Evolutionary conservation across 2,888 invertebrate species (phyloP).

Genomic region (Dicycla oo): DNA sequence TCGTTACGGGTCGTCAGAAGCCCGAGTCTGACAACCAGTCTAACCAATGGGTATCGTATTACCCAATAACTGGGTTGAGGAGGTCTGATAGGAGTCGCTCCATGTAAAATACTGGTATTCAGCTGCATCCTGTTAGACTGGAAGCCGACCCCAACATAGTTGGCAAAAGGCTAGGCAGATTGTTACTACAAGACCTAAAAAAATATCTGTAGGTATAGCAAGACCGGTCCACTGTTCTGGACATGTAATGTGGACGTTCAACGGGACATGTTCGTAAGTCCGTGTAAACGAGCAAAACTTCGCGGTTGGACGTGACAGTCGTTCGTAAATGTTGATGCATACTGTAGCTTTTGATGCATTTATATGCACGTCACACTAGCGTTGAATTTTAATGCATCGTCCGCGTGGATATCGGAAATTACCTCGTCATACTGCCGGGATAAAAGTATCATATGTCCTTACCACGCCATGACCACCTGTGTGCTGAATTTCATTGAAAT

Average conservation of each 20-base stretch:
- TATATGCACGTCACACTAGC: not conserved
- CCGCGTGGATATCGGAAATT: no score
- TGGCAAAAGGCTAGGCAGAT: no score
- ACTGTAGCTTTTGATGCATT: slow-evolving; percentile 7
- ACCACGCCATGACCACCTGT: not conserved
- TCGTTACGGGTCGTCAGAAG: no score
- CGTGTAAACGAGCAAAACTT: slow-evolving; percentile 2
- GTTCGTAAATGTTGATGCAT: slow-evolving; percentile 8
- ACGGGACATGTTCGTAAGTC: not conserved
- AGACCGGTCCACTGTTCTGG: not conserved
- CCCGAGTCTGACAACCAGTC: no score
- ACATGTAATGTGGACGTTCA: not conserved
- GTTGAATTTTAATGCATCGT: not conserved
- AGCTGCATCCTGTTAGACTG: no score
- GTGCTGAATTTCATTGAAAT: not conserved
- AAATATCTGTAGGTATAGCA: no score
- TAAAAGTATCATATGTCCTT: not conserved
- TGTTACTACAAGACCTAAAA: no score
- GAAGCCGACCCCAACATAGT: no score
- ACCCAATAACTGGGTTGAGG: no score
- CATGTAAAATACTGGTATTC: no score
- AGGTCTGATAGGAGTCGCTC: no score
- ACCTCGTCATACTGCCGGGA: not conserved
- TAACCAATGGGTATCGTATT: no score
- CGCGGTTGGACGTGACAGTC: not conserved